Evolutionary conservation across 2,113 vertebrate species (phyloP).

Genomic region (Numida meleagris): DNA sequence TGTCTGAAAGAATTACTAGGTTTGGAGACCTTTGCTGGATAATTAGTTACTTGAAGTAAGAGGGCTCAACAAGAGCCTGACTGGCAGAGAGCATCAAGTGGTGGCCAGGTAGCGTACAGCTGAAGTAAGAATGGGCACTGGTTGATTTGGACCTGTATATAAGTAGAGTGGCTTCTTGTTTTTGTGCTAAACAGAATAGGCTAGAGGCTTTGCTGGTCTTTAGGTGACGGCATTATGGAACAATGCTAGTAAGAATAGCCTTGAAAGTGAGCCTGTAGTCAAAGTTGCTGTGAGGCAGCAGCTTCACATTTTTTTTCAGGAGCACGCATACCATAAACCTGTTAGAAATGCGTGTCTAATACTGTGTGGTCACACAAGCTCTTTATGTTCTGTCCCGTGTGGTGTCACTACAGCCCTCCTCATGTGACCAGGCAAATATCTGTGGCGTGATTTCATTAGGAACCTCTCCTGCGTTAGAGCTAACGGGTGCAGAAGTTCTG

Average conservation of each 20-base stretch:
- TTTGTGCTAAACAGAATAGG: neutral
- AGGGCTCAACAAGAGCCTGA: neutral
- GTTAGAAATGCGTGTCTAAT: neutral
- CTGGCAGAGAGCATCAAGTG: neutral
- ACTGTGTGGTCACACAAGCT: neutral
- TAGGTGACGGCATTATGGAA: neutral
- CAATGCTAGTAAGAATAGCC: neutral
- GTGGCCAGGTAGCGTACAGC: accelerated
- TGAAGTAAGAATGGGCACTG: neutral
- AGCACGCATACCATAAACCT: neutral
- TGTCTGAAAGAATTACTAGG: neutral
- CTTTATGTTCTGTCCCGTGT: neutral
- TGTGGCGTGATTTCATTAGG: neutral
- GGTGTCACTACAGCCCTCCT: neutral
- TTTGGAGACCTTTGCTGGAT: neutral
- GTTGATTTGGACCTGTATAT: neutral
- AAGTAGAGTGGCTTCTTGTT: neutral
- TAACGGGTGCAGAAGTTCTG: neutral
- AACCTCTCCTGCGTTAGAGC: neutral
- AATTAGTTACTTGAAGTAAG: neutral
- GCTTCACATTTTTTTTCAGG: neutral
- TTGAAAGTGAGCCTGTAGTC: neutral
- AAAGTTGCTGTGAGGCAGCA: neutral
- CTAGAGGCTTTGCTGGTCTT: neutral
- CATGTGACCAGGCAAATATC: neutral